A percentile compares a stretch with the other conserved stretches of the same genome.
phyloP scores from a whole-genome alignment of 2,113 vertebrate genomes.

The Boleophthalmus pectinirostris region DNA sequence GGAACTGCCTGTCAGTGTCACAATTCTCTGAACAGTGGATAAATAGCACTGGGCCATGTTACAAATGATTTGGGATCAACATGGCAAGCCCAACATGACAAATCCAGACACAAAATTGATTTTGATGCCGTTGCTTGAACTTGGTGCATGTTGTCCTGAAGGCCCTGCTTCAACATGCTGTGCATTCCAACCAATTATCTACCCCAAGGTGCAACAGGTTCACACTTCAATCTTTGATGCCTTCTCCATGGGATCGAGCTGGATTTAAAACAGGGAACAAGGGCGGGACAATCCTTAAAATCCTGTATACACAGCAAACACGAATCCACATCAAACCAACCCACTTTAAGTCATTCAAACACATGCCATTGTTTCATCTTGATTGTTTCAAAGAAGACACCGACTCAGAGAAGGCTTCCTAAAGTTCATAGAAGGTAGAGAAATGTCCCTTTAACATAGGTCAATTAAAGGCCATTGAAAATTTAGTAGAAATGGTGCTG shows the following conservation, averaged over 20 bases:
- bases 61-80: slow-evolving; percentile 51
- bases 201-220: slow-evolving; percentile 69
- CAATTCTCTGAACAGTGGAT: slow-evolving; percentile 18
- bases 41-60: slow-evolving; percentile 24
- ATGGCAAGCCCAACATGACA: slow-evolving; percentile 40
- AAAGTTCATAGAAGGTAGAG: slow-evolving; percentile 25
- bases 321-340: slow-evolving; percentile 71
- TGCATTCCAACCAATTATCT: slow-evolving; percentile 72
- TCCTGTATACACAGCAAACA: slow-evolving; percentile 71
- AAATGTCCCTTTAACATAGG: slow-evolving; percentile 30
- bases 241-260: slow-evolving; percentile 67
- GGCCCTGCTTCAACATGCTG: slow-evolving; percentile 66
- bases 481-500: slow-evolving; percentile 35
- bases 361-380: slow-evolving; percentile 71
- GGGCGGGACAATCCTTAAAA: slow-evolving; percentile 64
- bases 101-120: slow-evolving; percentile 38
- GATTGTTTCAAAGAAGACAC: slow-evolving; percentile 48
- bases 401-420: slow-evolving; percentile 6
- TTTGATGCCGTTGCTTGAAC: slow-evolving; percentile 56
- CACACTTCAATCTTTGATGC: slow-evolving; percentile 71
- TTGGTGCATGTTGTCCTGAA: slow-evolving; percentile 51
- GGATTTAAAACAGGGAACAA: slow-evolving; percentile 67
- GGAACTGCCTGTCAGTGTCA: slow-evolving; percentile 42
- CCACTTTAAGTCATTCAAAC: slow-evolving; percentile 63
- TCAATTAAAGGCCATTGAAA: slow-evolving; percentile 33